Percentiles rank a stretch among this genome's conserved stretches.
Conservation (phyloP, 2,113 vertebrate genomes). For the Urocynchramus pylzowi region DNA sequence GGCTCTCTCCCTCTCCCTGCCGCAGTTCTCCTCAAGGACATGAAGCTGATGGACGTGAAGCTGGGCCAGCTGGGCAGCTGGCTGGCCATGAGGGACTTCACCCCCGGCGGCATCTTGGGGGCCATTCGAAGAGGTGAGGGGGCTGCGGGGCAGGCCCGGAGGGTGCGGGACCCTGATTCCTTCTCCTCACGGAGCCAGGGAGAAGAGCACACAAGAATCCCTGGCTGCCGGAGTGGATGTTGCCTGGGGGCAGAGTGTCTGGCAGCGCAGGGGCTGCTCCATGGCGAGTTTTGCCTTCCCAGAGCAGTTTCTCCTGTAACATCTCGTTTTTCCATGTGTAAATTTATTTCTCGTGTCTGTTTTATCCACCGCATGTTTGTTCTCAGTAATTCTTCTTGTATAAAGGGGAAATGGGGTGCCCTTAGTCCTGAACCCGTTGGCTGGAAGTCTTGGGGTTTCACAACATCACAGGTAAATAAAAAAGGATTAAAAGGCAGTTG, state of each 20-base stretch:
- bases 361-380: background rate
- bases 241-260: too few species aligned
- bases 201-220: accelerated
- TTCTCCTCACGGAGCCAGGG: background rate
- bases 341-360: accelerated
- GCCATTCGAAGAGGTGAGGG: constrained; percentile 79
- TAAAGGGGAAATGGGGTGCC: background rate
- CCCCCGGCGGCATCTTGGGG: constrained; percentile 75
- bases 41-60: constrained; percentile 88
- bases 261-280: background rate
- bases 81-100: constrained; percentile 83
- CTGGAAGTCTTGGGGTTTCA: background rate
- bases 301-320: background rate
- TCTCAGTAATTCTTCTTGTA: background rate
- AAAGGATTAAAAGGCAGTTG: background rate
- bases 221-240: accelerated
- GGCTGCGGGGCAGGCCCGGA: background rate
- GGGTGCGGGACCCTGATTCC: background rate
- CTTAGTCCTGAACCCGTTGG: background rate
- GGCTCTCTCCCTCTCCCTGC: background rate
- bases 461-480: background rate
- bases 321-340: background rate
- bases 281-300: accelerated
- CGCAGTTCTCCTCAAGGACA: constrained; percentile 83
- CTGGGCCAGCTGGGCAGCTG: constrained; percentile 83